Percentiles rank a stretch among this genome's conserved stretches.
Conservation (phyloP, 2,113 vertebrate species). For the Rhabdomys dilectus region DNA sequence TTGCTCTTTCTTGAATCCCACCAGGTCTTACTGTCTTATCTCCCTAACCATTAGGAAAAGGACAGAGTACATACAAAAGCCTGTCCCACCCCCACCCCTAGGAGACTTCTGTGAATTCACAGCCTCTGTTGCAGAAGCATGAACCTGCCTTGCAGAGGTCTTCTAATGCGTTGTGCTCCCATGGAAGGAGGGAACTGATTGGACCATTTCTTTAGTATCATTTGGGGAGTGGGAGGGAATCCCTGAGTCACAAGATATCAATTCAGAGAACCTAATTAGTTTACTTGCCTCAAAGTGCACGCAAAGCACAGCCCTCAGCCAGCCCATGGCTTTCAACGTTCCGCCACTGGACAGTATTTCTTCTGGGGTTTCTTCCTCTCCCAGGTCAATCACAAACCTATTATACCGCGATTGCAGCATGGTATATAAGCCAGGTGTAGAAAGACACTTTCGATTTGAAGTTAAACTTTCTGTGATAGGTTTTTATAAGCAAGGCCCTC, state of each 20-base stretch:
- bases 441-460: background rate
- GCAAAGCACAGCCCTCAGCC: background rate
- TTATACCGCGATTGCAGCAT: background rate
- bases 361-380: background rate
- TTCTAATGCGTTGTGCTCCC: background rate
- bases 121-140: background rate
- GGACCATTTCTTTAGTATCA: background rate
- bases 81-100: background rate
- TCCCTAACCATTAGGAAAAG: conserved; percentile 22
- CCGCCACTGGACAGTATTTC: too few species aligned
- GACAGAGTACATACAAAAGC: background rate
- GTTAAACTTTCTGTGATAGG: background rate
- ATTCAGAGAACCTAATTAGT: background rate
- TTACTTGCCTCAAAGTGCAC: background rate
- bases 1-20: background rate
- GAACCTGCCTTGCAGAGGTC: conserved; percentile 1
- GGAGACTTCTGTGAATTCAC: conserved; percentile 12
- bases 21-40: background rate
- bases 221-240: background rate
- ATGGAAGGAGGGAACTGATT: background rate
- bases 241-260: background rate
- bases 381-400: background rate
- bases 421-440: background rate
- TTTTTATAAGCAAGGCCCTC: conserved; percentile 25
- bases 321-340: background rate